Percentiles rank a stretch among this genome's conserved stretches.
Evolutionary conservation across 2,113 vertebrate genomes (phyloP).

Genomic region (Spermophilus dauricus): DNA sequence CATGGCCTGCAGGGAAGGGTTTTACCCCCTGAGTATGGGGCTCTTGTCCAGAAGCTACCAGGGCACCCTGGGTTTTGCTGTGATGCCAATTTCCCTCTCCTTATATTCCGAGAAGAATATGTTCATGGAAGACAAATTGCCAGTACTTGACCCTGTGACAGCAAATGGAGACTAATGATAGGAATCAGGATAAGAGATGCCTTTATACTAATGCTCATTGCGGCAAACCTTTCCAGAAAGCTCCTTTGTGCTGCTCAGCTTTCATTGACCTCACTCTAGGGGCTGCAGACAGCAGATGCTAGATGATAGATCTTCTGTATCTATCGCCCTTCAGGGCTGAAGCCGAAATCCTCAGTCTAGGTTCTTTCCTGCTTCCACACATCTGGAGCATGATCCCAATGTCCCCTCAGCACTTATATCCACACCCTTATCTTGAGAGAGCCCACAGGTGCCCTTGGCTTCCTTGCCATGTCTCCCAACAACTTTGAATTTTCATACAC

Average conservation of each 20-base stretch:
- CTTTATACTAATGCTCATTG: conserved; percentile 30
- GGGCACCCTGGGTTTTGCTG: conserved; percentile 27
- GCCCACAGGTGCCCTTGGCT: background rate
- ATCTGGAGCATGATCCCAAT: background rate
- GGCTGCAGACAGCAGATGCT: background rate
- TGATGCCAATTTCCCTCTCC: conserved; percentile 23
- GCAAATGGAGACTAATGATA: conserved; percentile 60
- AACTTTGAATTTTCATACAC: background rate
- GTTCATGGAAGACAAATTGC: conserved; percentile 65
- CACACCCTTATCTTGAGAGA: rapidly evolving
- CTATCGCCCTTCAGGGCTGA: background rate
- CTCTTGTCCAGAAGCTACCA: background rate
- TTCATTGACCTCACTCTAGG: background rate
- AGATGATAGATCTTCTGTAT: background rate
- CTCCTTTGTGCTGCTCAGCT: background rate
- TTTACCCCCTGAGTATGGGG: background rate
- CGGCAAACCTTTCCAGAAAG: conserved; percentile 30
- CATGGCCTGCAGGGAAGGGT: background rate
- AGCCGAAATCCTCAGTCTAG: background rate
- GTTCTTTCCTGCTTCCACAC: background rate
- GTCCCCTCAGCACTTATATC: background rate
- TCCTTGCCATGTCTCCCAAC: background rate
- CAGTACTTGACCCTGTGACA: conserved; percentile 32
- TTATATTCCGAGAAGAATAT: conserved; percentile 50
- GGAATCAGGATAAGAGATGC: background rate